Evolutionary conservation across 2,888 invertebrate species (phyloP).

Genomic region (Lordiphosa fenestrarum): DNA sequence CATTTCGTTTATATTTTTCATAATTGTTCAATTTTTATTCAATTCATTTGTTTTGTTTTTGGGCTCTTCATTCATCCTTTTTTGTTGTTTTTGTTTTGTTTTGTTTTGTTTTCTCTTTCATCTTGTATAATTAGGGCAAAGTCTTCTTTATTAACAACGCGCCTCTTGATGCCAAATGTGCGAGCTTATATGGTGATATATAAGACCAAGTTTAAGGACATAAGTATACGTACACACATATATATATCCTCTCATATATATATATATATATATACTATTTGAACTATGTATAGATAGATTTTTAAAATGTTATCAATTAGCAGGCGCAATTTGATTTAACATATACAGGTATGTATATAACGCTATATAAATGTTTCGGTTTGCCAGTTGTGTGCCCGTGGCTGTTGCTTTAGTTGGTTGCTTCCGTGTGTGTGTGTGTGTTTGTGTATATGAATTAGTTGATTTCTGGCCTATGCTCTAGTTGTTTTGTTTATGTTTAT

Average conservation of each 20-base stretch:
- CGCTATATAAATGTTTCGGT: slow-evolving; percentile 30
- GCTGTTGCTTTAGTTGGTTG: slow-evolving; percentile 26
- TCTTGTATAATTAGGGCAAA: slow-evolving; percentile 40
- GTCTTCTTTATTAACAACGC: slow-evolving; percentile 52
- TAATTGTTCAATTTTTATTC: slow-evolving; percentile 51
- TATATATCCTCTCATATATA: slow-evolving; percentile 2
- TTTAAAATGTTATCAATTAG: slow-evolving; percentile 44
- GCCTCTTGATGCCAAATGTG: slow-evolving; percentile 30
- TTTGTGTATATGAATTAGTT: background rate
- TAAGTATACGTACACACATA: slow-evolving; percentile 7
- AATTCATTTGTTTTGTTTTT: slow-evolving; percentile 23
- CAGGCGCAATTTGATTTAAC: background rate
- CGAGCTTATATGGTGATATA: slow-evolving; percentile 8
- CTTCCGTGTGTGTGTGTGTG: background rate
- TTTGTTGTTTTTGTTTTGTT: slow-evolving; percentile 30
- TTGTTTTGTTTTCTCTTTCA: slow-evolving; percentile 6
- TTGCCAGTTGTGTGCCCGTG: background rate
- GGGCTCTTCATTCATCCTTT: slow-evolving; percentile 34
- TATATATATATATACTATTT: slow-evolving; percentile 13
- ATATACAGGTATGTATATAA: slow-evolving; percentile 21
- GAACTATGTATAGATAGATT: slow-evolving; percentile 34
- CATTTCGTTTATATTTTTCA: slow-evolving; percentile 13
- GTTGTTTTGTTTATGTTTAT: slow-evolving; percentile 17
- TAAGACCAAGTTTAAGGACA: slow-evolving; percentile 11
- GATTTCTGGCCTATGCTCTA: slow-evolving; percentile 23